A percentile compares a stretch with the other conserved stretches of the same genome.
phyloP scores from a whole-genome alignment of 2,113 vertebrate species.

The Cavia aperea region DNA sequence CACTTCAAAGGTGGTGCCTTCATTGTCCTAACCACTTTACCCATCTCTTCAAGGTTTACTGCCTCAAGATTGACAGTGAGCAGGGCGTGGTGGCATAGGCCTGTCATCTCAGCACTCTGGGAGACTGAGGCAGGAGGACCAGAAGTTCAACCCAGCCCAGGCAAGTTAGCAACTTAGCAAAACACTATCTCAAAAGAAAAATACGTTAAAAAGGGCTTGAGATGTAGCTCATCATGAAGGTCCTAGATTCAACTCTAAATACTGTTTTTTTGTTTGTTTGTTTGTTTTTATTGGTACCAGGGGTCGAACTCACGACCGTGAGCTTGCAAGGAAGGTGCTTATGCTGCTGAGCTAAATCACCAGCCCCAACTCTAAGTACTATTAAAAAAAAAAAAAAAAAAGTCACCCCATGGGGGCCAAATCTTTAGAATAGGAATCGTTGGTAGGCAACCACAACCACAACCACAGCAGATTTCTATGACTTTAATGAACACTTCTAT shows the following conservation, averaged over 20 bases:
- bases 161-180: background rate
- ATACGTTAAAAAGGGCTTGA: background rate
- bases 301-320: too few species aligned
- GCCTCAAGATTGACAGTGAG: background rate
- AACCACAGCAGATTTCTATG: background rate
- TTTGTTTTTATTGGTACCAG: too few species aligned
- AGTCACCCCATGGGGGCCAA: too few species aligned
- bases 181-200: background rate
- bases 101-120: background rate
- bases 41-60: background rate
- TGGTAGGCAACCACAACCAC: background rate
- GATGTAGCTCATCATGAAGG: background rate
- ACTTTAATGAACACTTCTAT: slow-evolving; percentile 6
- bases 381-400: background rate
- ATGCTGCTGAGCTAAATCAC: too few species aligned
- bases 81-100: background rate
- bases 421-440: background rate
- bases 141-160: background rate
- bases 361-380: background rate
- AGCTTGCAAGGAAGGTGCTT: too few species aligned
- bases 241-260: background rate
- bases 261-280: background rate
- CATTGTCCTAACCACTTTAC: background rate
- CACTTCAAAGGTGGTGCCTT: background rate
- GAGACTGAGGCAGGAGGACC: background rate